Base-by-base conservation (phyloP, 2,797 vertebrate genomes). In the Mormyrops attenuatus region DNA sequence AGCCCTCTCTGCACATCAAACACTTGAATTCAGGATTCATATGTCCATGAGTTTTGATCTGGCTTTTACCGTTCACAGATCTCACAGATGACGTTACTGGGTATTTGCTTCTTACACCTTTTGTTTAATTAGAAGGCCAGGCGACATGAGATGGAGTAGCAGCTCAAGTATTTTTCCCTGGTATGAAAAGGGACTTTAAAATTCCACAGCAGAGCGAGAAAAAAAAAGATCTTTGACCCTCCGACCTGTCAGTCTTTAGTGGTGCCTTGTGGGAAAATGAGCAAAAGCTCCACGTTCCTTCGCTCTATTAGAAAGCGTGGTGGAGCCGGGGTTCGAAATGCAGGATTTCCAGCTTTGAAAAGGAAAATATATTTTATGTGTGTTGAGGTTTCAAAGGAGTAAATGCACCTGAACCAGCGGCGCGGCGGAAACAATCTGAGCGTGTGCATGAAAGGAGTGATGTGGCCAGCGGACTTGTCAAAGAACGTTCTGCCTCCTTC, bases 261-360 rank as follows among this genome's bases (percentile, higher is more conserved):
- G 20, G 11, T n/a, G 85, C 30, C 85, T 57, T 60, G 52, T 60
- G 85, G 85, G 52, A 38, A 57, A 34, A 41, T 60, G 20, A 87
- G 53, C 38, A 5, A 20, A 17, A 60, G 52, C 30, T n/a, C 52
- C 52, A 57, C 20, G 85, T 87, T 38, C 50, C 17, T 11, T 87
- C 85, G 38, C n/a, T 87, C 47, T 87, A 55, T 87, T 87, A 87
- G 49, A 85, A 85, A 38, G 85, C 13, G 30, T n/a, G 26, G n/a
- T 20, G 20, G 69, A 20, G 52, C 52, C 13, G 9, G 17, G 52
- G 17, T 34, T 87, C 55, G 17, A 87, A 87, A 60, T 30, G 53
- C 52, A 6, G 85, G 85, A 55, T 55, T 87, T 41, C 52, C 52
- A 87, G 49, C 85, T 55, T 55, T 87, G 85, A 87, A 87, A 87